Evolutionary conservation across 2,888 invertebrate species (phyloP), one percentile per base, ranked within the genome.

Genomic region (Plusia festucae): DNA sequence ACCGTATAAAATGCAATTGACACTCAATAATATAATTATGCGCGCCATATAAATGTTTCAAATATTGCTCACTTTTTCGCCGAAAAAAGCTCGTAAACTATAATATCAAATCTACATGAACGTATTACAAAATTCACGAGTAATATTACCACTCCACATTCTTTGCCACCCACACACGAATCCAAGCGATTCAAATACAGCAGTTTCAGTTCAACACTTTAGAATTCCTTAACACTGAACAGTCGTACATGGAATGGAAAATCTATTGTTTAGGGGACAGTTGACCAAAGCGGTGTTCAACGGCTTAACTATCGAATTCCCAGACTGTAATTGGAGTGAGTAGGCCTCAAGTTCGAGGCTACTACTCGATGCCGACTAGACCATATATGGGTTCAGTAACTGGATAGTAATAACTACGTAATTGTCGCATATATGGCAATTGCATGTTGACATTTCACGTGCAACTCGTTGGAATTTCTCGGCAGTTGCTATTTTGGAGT

Each of bases 331-430:
- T 73, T 74, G 71, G 77, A 58, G 46, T 70, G 79, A 62, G 59
- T 69, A 74, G 63, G 78, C 70, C 63, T 76, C 78, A 80, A 80
- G 79, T 82, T 80, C 79, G 80, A 77, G 82, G 82, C 34, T 65
- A 77, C 64, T 60, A 69, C 51, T 61, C 44, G 61, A 70, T 66
- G 52, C 49, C 49, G 53, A 52, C 68, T 65, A 20, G 18, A 46
- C 80, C 79, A 70, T 82, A 76, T 77, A 82, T 60, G 74, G 77
- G 13, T 9, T 46, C 16, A 55, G 62, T 53, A 74, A 79, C 67
- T 69, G 58, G 66, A 67, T 58, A 59, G 60, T 51, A 56, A 60
- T 54, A 53, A 63, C 60, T 60, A 59, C 40, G 9, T 59, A 65
- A 65, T 65, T 65, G 44, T 54, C 32, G 44, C 51, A 24, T 64